Evolutionary conservation across 2,113 vertebrate genomes (phyloP), one percentile per base, ranked within the genome.

Genomic region (Pomatorhinus ruficollis): DNA sequence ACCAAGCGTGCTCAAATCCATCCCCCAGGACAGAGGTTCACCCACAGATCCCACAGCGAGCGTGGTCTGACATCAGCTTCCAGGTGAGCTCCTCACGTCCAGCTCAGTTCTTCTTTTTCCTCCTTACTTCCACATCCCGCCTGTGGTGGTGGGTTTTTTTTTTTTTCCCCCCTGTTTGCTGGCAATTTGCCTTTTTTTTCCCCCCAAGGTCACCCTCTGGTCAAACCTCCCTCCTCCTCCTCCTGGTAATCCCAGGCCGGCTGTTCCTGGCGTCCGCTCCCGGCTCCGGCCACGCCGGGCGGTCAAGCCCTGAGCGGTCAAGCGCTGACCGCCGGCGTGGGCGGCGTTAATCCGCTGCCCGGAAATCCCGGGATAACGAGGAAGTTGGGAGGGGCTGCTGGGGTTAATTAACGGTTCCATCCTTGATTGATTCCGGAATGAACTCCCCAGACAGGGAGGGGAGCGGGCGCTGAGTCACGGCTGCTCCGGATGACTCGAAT

Each of bases 11-110:
- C 22, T 27, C 16, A 45, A 50, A 30, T 33, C 25, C 59, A n/a
- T 12, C 18, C 24, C 13, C 1, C 61, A 10, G 74, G 33, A 33
- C 42, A 30, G 35, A 56, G 30, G 4, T 16, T 16, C 7, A 4
- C 40, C 30, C 70, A 20, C 9, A 39, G 69, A 47, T 19, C 37
- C 45, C 15, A 1, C 0, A 3, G 68, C 1, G 3, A 30, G 66
- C 2, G 1, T 2, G 49, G 39, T 21, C 65, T 28, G 35, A 5
- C 3, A 3, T 1, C 42, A 13, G 17, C 47, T 44, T 10, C 42
- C 42, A 44, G 42, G 42, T 11, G 23, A 42, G 1, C 4, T 57
- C 53, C 39, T 71, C 35, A 10, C 2, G 6, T 6, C 40, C 35
- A 49, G 35, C 7, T 23, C 11, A 20, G 2, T 7, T 42, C 40